Evolutionary conservation across 2,888 invertebrate species (phyloP).

Genomic region (Chirona hameri): DNA sequence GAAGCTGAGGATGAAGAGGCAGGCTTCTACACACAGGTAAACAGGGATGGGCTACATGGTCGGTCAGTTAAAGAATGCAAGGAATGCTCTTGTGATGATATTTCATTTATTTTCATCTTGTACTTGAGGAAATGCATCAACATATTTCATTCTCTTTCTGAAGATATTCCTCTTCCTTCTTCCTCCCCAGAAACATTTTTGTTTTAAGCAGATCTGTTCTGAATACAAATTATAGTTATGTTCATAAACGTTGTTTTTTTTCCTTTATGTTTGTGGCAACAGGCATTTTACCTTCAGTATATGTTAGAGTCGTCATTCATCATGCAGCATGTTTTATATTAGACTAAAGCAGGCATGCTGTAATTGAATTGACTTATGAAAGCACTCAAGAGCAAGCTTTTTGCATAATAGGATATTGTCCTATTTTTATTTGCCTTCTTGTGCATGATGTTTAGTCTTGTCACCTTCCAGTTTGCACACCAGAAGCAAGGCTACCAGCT

Average conservation of each 20-base stretch:
- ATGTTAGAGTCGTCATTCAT: no score
- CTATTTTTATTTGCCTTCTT: background rate
- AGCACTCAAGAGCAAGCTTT: background rate
- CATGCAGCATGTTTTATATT: no score
- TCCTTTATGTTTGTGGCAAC: background rate
- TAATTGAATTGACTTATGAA: background rate
- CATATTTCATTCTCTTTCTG: background rate
- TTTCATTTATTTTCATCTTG: background rate
- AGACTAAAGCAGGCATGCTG: no score
- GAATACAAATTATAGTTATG: background rate
- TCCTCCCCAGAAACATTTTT: no score
- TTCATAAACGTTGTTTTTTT: background rate
- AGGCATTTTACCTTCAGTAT: no score
- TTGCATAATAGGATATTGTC: no score
- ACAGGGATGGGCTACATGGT: background rate
- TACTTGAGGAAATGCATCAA: background rate
- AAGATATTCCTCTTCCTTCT: no score
- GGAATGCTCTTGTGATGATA: background rate
- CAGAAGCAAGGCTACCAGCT: background rate
- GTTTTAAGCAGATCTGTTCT: background rate
- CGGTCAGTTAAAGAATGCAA: background rate
- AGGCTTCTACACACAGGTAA: conserved; percentile 12
- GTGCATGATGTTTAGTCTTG: background rate
- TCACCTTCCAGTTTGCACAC: background rate
- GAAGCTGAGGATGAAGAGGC: conserved; percentile 35